phyloP scores from a whole-genome alignment of 2,113 vertebrate species.

The Mugil cephalus region DNA sequence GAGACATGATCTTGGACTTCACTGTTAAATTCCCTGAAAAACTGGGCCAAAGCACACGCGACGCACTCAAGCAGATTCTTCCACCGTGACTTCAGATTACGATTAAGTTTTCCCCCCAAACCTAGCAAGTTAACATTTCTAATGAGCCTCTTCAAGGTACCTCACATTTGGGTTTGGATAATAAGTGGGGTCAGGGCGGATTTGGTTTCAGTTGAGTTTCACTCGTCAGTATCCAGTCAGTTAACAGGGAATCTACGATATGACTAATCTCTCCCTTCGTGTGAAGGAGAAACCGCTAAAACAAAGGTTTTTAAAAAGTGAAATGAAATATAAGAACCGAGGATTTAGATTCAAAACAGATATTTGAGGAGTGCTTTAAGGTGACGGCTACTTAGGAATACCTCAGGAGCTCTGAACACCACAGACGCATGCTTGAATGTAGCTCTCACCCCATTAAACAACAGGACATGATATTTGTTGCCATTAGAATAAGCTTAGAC shows the following conservation, averaged over 20 bases:
- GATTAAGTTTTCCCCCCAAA: not conserved
- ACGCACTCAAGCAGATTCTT: constrained; percentile 89
- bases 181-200: constrained; percentile 13
- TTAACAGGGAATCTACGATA: too few relatives aligned
- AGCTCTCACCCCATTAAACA: constrained; percentile 24
- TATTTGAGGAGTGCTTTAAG: constrained; percentile 46
- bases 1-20: constrained; percentile 93
- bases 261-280: not conserved
- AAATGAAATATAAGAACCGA: constrained; percentile 1
- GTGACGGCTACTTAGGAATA: constrained; percentile 37
- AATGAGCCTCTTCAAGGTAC: constrained; percentile 7
- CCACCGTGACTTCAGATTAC: constrained; percentile 77
- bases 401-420: constrained; percentile 61
- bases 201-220: constrained; percentile 26
- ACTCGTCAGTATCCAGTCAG: not conserved
- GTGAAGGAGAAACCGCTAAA: constrained; percentile 3
- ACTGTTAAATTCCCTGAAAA: constrained; percentile 91
- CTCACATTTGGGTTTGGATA: not conserved
- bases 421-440: constrained; percentile 39
- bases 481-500: not conserved
- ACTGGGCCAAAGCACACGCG: constrained; percentile 83
- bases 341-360: constrained; percentile 21
- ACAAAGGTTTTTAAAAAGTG: not conserved
- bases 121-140: constrained; percentile 23
- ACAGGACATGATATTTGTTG: constrained; percentile 13